Conservation (phyloP, 1,140 invertebrate species). For the Anoplophora glabripennis region DNA sequence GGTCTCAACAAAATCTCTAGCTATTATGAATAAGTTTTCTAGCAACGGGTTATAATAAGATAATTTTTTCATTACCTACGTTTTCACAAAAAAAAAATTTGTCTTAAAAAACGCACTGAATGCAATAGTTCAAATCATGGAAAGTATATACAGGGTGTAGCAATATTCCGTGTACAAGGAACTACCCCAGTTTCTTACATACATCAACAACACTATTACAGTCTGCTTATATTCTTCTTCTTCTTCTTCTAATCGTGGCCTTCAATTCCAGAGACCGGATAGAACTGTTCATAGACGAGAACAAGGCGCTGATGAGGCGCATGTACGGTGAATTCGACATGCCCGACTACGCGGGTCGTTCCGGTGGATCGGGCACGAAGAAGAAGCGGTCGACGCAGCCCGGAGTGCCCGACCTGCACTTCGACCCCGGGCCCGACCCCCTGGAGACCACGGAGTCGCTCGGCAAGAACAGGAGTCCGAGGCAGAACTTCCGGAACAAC, state of each 20-base stretch:
- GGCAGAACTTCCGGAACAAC: slow-evolving; percentile 56
- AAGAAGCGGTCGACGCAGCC: slow-evolving; percentile 55
- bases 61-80: too few relatives aligned
- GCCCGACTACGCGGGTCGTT: slow-evolving; percentile 50
- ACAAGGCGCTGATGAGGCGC: slow-evolving; percentile 86
- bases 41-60: too few relatives aligned
- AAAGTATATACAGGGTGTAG: too few relatives aligned
- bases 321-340: slow-evolving; percentile 88
- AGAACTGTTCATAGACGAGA: slow-evolving; percentile 88
- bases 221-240: too few relatives aligned
- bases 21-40: too few relatives aligned
- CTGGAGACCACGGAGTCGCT: slow-evolving; percentile 41
- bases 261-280: slow-evolving; percentile 76
- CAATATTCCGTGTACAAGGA: too few relatives aligned
- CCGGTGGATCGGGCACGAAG: slow-evolving; percentile 49
- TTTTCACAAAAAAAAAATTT: too few relatives aligned
- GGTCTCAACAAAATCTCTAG: too few relatives aligned
- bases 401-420: slow-evolving; percentile 52
- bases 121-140: too few relatives aligned
- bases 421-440: slow-evolving; percentile 46
- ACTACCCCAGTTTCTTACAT: too few relatives aligned
- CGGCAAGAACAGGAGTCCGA: slow-evolving; percentile 51
- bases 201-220: too few relatives aligned
- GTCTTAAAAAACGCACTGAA: too few relatives aligned
- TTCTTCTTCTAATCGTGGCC: not conserved